These are phyloP conservation scores for Melipona bicolor DNA, from an alignment of 2,888 invertebrate species.

Conservation along the genomic window DNA sequence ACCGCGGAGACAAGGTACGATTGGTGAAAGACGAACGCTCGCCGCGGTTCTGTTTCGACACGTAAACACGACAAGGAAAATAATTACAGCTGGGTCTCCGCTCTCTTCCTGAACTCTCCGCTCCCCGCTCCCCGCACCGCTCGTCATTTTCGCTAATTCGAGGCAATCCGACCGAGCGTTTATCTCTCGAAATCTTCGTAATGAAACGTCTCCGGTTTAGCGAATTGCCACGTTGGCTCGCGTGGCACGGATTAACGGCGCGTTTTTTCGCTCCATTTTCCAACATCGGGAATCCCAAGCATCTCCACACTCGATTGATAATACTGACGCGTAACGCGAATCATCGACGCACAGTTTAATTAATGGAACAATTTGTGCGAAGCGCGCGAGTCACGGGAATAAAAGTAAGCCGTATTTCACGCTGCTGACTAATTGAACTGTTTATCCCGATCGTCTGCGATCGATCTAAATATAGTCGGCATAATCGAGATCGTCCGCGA, in stretches of 20 bases:
- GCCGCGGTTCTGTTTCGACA: constrained; percentile 13
- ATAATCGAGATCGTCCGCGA: constrained; percentile 1
- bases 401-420: constrained; percentile 21
- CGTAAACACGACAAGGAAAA: constrained; percentile 13
- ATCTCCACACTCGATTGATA: constrained; percentile 10
- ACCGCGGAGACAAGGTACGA: constrained; percentile 1
- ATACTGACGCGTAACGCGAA: constrained; percentile 8
- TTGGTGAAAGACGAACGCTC: constrained; percentile 24
- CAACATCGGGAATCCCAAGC: not conserved
- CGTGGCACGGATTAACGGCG: not conserved
- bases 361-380: constrained; percentile 37
- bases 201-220: not conserved
- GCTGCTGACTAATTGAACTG: constrained; percentile 28
- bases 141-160: constrained; percentile 10
- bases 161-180: constrained; percentile 17
- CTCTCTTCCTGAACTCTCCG: constrained; percentile 9
- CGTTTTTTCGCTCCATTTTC: constrained; percentile 9
- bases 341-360: constrained; percentile 1
- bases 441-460: not conserved
- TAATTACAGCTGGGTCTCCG: constrained; percentile 15
- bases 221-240: not conserved
- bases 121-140: not conserved
- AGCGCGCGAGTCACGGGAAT: constrained; percentile 9
- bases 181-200: constrained; percentile 2
- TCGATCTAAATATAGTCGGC: constrained; percentile 30